A percentile compares a stretch with the other conserved stretches of the same genome.
These are phyloP conservation scores for Heliconius eleuchia DNA, from an alignment of 1,140 invertebrate genomes.

Conservation along the genomic window DNA sequence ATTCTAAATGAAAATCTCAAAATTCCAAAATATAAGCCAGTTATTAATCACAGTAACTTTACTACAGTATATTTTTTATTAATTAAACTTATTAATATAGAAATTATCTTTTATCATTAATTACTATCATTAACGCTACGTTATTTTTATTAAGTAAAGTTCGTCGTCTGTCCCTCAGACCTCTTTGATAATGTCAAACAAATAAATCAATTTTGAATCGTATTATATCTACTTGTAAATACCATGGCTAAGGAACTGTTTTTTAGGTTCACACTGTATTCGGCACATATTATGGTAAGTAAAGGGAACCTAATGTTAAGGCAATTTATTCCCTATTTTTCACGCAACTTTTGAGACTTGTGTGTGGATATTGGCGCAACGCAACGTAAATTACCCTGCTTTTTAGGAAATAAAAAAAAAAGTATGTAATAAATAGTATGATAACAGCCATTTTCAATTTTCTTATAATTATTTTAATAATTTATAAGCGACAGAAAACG, in stretches of 20 bases:
- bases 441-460: not conserved
- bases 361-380: too few species aligned
- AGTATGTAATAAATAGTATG: too few species aligned
- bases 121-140: slow-evolving; percentile 5
- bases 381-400: too few species aligned
- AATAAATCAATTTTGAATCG: not conserved
- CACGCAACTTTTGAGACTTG: too few species aligned
- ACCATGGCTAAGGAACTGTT: too few species aligned
- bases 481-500: not conserved
- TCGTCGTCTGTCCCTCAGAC: not conserved
- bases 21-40: not conserved
- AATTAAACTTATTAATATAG: not conserved
- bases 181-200: slow-evolving; percentile 2
- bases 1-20: not conserved
- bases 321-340: too few species aligned
- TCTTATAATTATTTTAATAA: not conserved
- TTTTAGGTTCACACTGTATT: too few species aligned
- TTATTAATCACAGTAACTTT: not conserved
- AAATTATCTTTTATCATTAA: slow-evolving; percentile 1
- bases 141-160: not conserved
- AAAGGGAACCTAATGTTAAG: too few species aligned
- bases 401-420: too few species aligned
- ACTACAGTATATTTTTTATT: not conserved
- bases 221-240: not conserved
- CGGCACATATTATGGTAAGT: too few species aligned